Evolutionary conservation across 2,113 vertebrate species (phyloP), one percentile per base, ranked within the genome.

Genomic region (Ceyx margarethae): DNA sequence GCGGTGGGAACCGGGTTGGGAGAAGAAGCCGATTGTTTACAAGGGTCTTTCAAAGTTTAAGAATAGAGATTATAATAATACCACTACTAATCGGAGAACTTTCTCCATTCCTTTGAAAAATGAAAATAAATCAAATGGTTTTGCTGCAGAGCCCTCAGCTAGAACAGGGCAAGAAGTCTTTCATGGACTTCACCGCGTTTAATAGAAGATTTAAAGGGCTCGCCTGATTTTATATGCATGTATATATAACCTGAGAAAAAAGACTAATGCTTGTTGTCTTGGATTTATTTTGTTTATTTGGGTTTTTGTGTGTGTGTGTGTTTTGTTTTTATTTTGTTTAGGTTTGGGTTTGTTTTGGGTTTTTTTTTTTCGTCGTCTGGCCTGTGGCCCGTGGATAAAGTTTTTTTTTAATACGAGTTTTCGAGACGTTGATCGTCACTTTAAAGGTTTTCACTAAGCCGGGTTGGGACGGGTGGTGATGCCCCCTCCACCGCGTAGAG

Each of bases 11-110:
- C 18, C 2, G 69, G 64, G 71, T 40, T 69, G 87, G 51, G 89
- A 89, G 89, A 93, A 85, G 90, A 48, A 81, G 69, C 15, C 33
- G 64, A 85, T 94, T 95, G 95, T 95, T 93, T 87, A 66, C 31
- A 33, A 81, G 84, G 79, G 74, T 89, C 60, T 92, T 81, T 72
- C 93, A 79, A 53, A 54, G 85, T 62, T 93, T 91, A 85, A 92
- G 81, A 87, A 91, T 53, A 71, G 64, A 80, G 76, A 92, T 94
- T 84, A 53, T 75, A 92, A 75, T 74, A 91, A 60, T 19, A 53
- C 17, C 65, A 31, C 69, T 35, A 12, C 60, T 86, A 77, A 88
- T 56, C 26, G 29, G 48, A 21, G 45, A 23, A 75, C 74, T 79
- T 87, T 87, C 75, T 79, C 81, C 28, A 33, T 73, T 82, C 74